A percentile compares a stretch with the other conserved stretches of the same genome.
These are phyloP conservation scores for Hanleya hanleyi DNA, from an alignment of 2,888 invertebrate genomes.

Conservation along the genomic window DNA sequence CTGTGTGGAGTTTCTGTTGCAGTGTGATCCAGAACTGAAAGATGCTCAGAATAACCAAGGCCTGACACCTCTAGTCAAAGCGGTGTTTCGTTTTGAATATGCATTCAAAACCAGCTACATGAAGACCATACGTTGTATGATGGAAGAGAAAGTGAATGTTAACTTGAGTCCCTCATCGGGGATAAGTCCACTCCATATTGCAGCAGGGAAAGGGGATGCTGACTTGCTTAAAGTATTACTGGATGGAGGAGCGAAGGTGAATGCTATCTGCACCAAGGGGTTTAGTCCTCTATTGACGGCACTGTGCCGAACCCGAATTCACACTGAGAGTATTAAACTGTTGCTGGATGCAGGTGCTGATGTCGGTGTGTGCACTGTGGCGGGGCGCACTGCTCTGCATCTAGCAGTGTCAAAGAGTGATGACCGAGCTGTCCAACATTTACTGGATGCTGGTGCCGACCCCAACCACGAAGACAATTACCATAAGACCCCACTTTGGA, in stretches of 20 bases:
- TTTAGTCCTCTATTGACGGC: conserved; percentile 52
- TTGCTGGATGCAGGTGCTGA: conserved; percentile 59
- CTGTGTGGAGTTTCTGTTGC: conserved; percentile 48
- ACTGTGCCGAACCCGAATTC: conserved; percentile 45
- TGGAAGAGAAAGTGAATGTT: conserved; percentile 52
- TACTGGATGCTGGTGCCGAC: conserved; percentile 55
- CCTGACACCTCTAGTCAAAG: conserved; percentile 57
- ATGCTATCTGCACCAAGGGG: conserved; percentile 44
- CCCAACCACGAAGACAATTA: conserved; percentile 52
- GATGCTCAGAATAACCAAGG: conserved; percentile 54
- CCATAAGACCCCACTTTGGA: conserved; percentile 61
- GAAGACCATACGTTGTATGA: conserved; percentile 46
- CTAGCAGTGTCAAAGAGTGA: conserved; percentile 61
- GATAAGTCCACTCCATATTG: conserved; percentile 62
- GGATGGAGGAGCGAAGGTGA: conserved; percentile 54
- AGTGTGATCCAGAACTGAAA: conserved; percentile 40
- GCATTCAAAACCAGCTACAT: conserved; percentile 47
- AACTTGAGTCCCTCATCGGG: conserved; percentile 52
- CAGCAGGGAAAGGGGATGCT: conserved; percentile 56
- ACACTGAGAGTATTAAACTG: conserved; percentile 46
- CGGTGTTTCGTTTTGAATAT: conserved; percentile 49
- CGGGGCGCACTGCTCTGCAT: conserved; percentile 55
- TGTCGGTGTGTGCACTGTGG: conserved; percentile 47
- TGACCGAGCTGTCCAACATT: conserved; percentile 49
- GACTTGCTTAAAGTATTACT: conserved; percentile 50